Conservation (phyloP, 2,113 vertebrate genomes). For the Lynx canadensis region DNA sequence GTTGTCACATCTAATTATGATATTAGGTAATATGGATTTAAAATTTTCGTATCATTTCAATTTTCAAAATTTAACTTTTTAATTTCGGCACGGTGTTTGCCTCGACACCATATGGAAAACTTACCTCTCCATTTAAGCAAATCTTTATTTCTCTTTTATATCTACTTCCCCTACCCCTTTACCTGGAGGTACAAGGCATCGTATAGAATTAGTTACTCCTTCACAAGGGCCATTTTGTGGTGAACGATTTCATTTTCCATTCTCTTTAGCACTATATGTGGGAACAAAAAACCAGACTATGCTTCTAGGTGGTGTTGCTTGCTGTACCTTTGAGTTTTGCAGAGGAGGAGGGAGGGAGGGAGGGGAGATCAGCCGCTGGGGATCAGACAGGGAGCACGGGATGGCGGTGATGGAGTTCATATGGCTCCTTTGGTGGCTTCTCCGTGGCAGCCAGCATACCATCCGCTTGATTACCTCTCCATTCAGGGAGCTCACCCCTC, state of each 20-base stretch:
- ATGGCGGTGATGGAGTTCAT: not conserved
- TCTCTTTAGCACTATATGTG: not conserved
- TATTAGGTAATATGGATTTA: not conserved
- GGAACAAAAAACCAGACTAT: not conserved
- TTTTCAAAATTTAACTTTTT: not conserved
- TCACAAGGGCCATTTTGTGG: not conserved
- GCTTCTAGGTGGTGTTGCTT: not conserved
- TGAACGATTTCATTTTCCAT: not conserved
- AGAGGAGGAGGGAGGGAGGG: too few species aligned
- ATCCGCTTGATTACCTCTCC: conserved; percentile 52
- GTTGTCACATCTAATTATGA: not conserved
- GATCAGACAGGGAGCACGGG: rapidly evolving
- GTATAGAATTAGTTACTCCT: not conserved
- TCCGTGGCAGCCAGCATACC: conserved; percentile 20
- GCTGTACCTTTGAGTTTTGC: not conserved
- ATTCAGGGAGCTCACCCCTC: not conserved
- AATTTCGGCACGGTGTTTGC: not conserved
- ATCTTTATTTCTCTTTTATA: not conserved
- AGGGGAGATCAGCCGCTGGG: not conserved
- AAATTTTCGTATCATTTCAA: not conserved
- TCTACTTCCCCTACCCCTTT: not conserved
- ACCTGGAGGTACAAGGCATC: not conserved
- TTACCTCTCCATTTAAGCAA: not conserved
- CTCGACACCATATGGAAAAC: not conserved
- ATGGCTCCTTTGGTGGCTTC: not conserved